These are phyloP conservation scores for Autographa pulchrina DNA, from an alignment of 2,888 invertebrate genomes.

Conservation along the genomic window DNA sequence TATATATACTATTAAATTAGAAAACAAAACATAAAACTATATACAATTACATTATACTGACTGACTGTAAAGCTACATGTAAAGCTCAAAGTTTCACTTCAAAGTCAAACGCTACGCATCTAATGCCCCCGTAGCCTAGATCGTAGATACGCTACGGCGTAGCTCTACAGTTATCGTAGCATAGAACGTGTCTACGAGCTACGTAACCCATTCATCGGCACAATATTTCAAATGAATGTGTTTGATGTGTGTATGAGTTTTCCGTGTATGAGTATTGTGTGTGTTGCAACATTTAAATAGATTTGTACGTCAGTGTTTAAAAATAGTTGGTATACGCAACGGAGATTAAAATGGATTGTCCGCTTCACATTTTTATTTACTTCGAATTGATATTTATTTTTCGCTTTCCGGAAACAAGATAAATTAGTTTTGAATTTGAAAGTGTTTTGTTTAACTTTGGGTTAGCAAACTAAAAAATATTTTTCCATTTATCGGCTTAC, in stretches of 20 bases:
- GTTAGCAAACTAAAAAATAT: neutral
- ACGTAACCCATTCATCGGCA: conserved; percentile 52
- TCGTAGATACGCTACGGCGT: conserved; percentile 69
- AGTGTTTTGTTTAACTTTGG: neutral
- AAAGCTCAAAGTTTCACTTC: neutral
- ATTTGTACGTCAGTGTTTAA: conserved; percentile 54
- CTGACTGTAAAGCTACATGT: no score
- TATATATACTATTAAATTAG: no score
- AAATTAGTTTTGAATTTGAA: conserved; percentile 16
- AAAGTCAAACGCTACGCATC: conserved; percentile 34
- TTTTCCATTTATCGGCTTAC: neutral
- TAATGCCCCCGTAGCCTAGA: conserved; percentile 52
- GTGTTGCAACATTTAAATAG: conserved; percentile 48
- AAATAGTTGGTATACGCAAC: conserved; percentile 42
- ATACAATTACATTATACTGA: no score
- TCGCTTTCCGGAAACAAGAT: conserved; percentile 17
- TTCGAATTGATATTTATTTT: conserved; percentile 35
- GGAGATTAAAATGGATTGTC: conserved; percentile 38
- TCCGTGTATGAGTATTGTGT: conserved; percentile 1
- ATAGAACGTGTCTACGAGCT: conserved; percentile 60
- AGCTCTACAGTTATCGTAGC: conserved; percentile 71
- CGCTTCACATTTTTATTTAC: conserved; percentile 22
- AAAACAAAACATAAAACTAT: no score
- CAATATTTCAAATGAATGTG: conserved; percentile 29
- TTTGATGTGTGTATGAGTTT: conserved; percentile 6